phyloP scores from a whole-genome alignment of 2,797 vertebrate genomes.

The Oryzias sinensis region DNA sequence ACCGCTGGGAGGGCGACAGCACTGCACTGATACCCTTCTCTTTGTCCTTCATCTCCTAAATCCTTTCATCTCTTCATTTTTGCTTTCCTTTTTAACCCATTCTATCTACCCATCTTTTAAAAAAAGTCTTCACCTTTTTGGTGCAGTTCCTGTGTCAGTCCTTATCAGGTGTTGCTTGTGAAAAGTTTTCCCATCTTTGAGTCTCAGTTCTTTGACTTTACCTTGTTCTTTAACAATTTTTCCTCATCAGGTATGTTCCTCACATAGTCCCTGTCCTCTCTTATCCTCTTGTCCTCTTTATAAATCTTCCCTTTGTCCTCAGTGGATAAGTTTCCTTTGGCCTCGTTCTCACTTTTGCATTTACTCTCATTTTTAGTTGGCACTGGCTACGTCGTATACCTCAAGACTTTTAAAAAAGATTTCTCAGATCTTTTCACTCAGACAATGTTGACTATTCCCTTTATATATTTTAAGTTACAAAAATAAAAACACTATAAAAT shows the following conservation, averaged over 20 bases:
- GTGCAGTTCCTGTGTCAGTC: constrained; percentile 2
- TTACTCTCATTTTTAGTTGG: background rate
- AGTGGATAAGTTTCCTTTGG: background rate
- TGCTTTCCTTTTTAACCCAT: constrained; percentile 12
- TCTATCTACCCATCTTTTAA: constrained; percentile 14
- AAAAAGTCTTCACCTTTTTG: constrained; percentile 19
- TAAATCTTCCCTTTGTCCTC: background rate
- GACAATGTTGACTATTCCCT: too few species aligned
- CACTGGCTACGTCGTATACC: background rate
- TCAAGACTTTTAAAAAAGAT: too few species aligned
- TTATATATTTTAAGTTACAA: too few species aligned
- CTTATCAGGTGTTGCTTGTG: constrained; percentile 8
- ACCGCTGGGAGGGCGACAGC: constrained; percentile 69
- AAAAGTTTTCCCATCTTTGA: background rate
- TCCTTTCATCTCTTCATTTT: constrained; percentile 35
- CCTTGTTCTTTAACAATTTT: background rate
- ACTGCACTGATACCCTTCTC: constrained; percentile 60
- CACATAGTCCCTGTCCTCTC: background rate
- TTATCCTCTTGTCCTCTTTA: background rate
- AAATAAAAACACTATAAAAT: too few species aligned
- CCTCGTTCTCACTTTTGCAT: background rate
- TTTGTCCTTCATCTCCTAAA: constrained; percentile 60
- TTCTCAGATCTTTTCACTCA: too few species aligned
- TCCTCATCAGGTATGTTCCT: background rate
- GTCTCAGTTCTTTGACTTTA: constrained; percentile 7